phyloP scores from a whole-genome alignment of 2,797 vertebrate species.

The Telmatherina bonti region DNA sequence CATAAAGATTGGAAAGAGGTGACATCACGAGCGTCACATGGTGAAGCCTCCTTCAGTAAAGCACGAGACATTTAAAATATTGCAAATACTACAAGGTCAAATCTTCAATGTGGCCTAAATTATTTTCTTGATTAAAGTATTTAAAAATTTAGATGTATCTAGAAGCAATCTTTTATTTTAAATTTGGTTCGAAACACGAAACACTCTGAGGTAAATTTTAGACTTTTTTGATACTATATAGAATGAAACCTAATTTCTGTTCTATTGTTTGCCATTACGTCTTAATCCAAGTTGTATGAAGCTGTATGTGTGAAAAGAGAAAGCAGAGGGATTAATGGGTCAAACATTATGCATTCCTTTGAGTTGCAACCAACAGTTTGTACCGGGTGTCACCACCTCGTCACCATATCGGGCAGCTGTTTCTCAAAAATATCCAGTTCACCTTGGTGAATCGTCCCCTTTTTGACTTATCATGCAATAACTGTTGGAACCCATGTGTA shows the following conservation, averaged over 20 bases:
- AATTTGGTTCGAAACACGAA: background rate
- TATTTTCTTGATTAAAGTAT: background rate
- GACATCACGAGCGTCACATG: background rate
- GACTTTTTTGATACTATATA: background rate
- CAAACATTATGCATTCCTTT: background rate
- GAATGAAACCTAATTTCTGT: background rate
- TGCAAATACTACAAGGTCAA: background rate
- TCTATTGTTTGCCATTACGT: background rate
- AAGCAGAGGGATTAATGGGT: background rate
- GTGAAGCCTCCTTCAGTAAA: background rate
- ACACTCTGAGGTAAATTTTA: background rate
- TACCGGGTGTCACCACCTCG: too few relatives aligned
- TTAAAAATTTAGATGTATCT: background rate
- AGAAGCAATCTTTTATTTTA: background rate
- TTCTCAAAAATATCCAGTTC: too few relatives aligned
- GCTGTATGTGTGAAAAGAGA: background rate
- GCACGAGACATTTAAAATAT: background rate
- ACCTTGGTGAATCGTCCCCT: background rate
- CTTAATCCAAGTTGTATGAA: too few relatives aligned
- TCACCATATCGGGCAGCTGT: background rate
- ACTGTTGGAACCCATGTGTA: background rate
- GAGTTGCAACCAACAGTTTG: background rate
- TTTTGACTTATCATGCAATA: background rate
- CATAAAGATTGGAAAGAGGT: conserved; percentile 3
- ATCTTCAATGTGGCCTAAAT: background rate